Conservation (phyloP, 2,888 invertebrate species). For the Dysmachus trigonus region DNA sequence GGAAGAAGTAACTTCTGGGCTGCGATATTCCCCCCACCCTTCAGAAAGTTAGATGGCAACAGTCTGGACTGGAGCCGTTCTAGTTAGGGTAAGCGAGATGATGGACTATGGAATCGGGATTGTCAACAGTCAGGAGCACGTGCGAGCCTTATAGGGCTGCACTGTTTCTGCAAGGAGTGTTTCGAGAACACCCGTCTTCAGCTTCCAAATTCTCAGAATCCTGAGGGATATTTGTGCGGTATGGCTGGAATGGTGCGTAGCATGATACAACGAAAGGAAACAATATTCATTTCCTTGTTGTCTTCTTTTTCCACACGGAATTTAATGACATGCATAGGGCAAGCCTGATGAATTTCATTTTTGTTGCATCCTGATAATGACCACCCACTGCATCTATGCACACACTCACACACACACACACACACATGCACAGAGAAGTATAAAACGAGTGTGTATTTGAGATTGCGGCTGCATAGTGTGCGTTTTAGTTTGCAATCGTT, state of each 20-base stretch:
- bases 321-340: conserved; percentile 25
- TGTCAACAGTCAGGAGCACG: conserved; percentile 46
- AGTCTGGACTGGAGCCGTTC: not conserved
- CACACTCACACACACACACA: not conserved
- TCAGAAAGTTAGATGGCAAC: not conserved
- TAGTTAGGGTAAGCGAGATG: conserved; percentile 42
- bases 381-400: conserved; percentile 25
- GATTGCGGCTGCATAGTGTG: not conserved
- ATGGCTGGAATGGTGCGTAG: conserved; percentile 11
- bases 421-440: too few relatives aligned
- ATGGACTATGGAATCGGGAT: not conserved
- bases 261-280: conserved; percentile 4
- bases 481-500: not conserved
- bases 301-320: conserved; percentile 40
- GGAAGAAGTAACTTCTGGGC: conserved; percentile 16
- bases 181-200: not conserved
- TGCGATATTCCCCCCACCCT: not conserved
- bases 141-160: conserved; percentile 45
- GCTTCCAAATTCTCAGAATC: not conserved
- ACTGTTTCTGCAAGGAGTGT: not conserved
- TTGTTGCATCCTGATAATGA: conserved; percentile 33
- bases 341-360: not conserved
- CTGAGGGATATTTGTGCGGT: not conserved
- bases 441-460: too few relatives aligned
- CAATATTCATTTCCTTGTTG: conserved; percentile 33